Evolutionary conservation across 2,888 invertebrate species (phyloP).

Genomic region (Epistrophella euchroma): DNA sequence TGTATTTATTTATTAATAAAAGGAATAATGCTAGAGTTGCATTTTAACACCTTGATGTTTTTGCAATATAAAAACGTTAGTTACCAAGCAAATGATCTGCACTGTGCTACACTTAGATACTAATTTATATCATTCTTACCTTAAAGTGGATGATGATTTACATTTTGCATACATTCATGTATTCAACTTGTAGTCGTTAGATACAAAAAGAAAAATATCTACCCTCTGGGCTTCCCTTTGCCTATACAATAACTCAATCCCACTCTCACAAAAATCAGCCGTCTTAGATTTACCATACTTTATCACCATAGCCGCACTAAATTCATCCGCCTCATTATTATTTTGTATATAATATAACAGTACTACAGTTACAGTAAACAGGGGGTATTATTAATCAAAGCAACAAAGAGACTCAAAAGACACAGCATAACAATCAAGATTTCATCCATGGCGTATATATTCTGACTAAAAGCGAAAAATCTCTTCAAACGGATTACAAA

Average conservation of each 20-base stretch:
- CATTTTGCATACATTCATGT: slow-evolving; percentile 34
- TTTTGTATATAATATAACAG: slow-evolving; percentile 38
- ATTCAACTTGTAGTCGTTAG: slow-evolving; percentile 50
- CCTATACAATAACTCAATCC: slow-evolving; percentile 14
- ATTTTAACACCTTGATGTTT: background rate
- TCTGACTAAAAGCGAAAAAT: slow-evolving; percentile 80
- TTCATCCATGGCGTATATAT: slow-evolving; percentile 79
- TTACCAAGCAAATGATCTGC: background rate
- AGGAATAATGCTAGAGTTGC: too few species aligned
- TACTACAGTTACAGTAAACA: slow-evolving; percentile 30
- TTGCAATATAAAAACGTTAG: background rate
- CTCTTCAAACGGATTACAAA: slow-evolving; percentile 82
- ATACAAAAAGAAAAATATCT: slow-evolving; percentile 39
- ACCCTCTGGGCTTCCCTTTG: slow-evolving; percentile 24
- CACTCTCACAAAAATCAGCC: slow-evolving; percentile 35
- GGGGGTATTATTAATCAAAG: slow-evolving; percentile 68
- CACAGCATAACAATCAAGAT: slow-evolving; percentile 68
- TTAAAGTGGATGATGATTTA: slow-evolving; percentile 74
- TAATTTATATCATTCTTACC: slow-evolving; percentile 73
- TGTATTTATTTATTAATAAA: too few species aligned
- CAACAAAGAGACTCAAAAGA: slow-evolving; percentile 67
- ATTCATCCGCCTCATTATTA: slow-evolving; percentile 44
- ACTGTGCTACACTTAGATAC: slow-evolving; percentile 31
- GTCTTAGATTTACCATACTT: slow-evolving; percentile 62
- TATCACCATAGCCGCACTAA: slow-evolving; percentile 64